Conservation (phyloP, 2,797 vertebrate species). For the Manis javanica region DNA sequence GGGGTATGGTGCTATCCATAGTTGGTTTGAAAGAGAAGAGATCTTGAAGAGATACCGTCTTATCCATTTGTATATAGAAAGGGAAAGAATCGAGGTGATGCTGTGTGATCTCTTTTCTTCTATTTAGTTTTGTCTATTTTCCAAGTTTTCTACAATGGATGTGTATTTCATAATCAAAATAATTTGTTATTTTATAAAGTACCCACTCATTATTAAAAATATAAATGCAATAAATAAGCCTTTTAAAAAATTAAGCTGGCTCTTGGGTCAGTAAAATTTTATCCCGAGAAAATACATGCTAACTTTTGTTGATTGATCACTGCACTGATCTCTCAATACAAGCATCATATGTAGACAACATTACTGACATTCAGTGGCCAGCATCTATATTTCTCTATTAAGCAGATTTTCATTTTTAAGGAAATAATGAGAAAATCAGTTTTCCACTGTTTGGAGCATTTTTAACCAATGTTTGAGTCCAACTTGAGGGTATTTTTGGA, state of each 20-base stretch:
- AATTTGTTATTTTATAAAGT: background rate
- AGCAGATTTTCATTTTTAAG: constrained; percentile 25
- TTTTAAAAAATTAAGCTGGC: background rate
- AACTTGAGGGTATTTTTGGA: constrained; percentile 43
- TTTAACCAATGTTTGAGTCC: constrained; percentile 63
- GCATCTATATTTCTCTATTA: background rate
- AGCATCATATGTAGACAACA: background rate
- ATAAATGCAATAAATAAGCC: background rate
- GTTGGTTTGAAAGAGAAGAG: background rate
- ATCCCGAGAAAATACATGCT: constrained; percentile 34
- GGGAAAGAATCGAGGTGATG: background rate
- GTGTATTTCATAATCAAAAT: constrained; percentile 3
- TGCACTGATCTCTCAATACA: background rate
- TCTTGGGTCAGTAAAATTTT: constrained; percentile 23
- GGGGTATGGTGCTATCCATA: background rate
- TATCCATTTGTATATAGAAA: constrained; percentile 18
- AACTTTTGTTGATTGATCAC: background rate
- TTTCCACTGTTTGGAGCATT: constrained; percentile 58
- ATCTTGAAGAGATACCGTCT: constrained; percentile 1
- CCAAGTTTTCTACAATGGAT: background rate
- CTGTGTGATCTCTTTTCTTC: background rate
- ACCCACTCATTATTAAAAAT: constrained; percentile 15
- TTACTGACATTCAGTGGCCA: background rate
- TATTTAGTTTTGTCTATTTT: background rate
- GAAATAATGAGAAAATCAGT: constrained; percentile 48